A percentile compares a stretch with the other conserved stretches of the same genome.
phyloP scores from a whole-genome alignment of 2,888 invertebrate genomes.

The Aleiodes alternator region DNA sequence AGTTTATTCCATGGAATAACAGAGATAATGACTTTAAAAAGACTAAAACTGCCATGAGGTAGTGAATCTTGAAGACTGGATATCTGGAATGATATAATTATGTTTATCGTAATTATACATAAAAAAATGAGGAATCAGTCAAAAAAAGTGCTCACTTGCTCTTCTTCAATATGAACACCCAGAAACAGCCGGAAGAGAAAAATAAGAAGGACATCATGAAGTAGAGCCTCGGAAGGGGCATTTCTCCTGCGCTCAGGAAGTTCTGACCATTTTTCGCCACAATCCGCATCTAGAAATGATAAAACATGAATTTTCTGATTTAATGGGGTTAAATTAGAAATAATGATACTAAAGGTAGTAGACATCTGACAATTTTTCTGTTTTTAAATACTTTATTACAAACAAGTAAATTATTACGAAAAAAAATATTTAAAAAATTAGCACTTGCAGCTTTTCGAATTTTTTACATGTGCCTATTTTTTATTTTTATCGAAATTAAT shows the following conservation, averaged over 20 bases:
- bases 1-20: constrained; percentile 96
- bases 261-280: constrained; percentile 91
- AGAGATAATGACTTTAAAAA: constrained; percentile 94
- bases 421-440: too few relatives aligned
- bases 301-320: constrained; percentile 41
- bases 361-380: too few relatives aligned
- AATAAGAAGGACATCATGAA: constrained; percentile 94
- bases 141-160: constrained; percentile 79
- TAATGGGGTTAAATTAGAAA: neutral
- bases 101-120: neutral
- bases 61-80: constrained; percentile 95
- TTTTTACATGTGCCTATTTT: too few relatives aligned
- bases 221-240: constrained; percentile 95
- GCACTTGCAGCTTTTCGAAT: too few relatives aligned
- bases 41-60: constrained; percentile 95
- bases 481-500: too few relatives aligned
- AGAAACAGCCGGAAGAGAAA: constrained; percentile 91
- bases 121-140: constrained; percentile 14
- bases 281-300: constrained; percentile 83
- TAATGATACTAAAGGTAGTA: too few relatives aligned
- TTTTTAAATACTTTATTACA: too few relatives aligned
- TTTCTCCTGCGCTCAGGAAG: constrained; percentile 96
- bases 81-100: constrained; percentile 77
- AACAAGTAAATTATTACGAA: too few relatives aligned
- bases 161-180: constrained; percentile 91